Conservation (phyloP, 2,797 vertebrate species). For the Neomorphus geoffroyi region DNA sequence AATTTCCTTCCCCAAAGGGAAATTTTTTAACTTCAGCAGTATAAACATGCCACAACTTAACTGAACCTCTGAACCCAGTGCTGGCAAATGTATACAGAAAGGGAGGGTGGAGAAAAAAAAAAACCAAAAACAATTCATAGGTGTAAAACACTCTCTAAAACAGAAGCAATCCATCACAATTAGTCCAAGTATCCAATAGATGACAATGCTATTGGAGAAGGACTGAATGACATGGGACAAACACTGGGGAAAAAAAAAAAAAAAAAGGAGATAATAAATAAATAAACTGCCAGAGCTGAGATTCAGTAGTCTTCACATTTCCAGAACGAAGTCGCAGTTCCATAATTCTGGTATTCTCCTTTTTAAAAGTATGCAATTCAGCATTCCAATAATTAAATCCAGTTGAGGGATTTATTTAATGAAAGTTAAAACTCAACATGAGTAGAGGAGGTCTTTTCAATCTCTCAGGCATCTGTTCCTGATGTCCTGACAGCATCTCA, state of each 20-base stretch:
- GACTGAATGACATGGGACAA: too few relatives aligned
- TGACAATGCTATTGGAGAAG: background rate
- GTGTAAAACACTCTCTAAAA: background rate
- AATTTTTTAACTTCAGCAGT: background rate
- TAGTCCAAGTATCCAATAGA: background rate
- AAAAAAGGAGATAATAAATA: background rate
- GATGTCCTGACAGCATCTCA: background rate
- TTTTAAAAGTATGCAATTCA: background rate
- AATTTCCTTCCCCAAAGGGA: background rate
- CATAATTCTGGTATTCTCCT: background rate
- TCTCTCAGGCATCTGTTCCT: slow-evolving; percentile 9
- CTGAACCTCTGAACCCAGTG: background rate
- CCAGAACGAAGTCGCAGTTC: background rate
- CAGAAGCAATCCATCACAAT: background rate
- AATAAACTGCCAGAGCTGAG: background rate
- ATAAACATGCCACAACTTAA: background rate
- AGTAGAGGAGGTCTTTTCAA: background rate
- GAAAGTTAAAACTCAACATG: background rate
- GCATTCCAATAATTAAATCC: background rate
- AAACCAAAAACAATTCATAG: background rate
- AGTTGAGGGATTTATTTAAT: background rate
- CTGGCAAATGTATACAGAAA: background rate
- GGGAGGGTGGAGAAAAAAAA: background rate
- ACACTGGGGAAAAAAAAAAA: background rate
- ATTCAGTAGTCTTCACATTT: background rate